Conservation (phyloP, 2,888 invertebrate genomes). For the Oxyscelio sp. region DNA sequence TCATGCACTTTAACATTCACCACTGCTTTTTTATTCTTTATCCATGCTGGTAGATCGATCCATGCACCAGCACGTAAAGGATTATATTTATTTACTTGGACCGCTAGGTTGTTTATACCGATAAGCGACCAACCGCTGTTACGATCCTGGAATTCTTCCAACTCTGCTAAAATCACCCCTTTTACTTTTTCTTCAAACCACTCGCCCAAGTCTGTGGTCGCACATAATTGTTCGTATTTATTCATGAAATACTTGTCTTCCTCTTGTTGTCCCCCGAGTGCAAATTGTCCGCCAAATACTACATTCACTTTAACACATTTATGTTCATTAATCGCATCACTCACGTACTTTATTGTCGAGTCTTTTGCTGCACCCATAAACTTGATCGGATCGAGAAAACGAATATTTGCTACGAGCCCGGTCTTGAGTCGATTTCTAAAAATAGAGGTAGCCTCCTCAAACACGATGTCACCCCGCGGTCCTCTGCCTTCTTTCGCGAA, state of each 20-base stretch:
- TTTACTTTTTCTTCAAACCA: not conserved
- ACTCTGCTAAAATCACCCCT: not conserved
- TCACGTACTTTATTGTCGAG: not conserved
- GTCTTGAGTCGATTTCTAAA: slow-evolving; percentile 12
- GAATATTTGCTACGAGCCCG: not conserved
- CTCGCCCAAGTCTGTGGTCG: not conserved
- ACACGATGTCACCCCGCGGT: no score
- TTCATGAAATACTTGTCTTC: not conserved
- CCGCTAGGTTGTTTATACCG: slow-evolving; percentile 50
- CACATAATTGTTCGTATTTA: not conserved
- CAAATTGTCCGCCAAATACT: not conserved
- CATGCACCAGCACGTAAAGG: slow-evolving; percentile 70
- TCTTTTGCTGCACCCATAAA: not conserved
- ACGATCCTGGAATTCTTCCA: not conserved
- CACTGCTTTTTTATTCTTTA: slow-evolving; percentile 51
- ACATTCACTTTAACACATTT: not conserved
- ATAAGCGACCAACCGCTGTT: slow-evolving; percentile 31
- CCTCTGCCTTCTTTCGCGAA: no score
- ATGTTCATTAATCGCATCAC: slow-evolving; percentile 5
- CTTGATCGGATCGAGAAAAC: not conserved
- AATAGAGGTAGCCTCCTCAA: not conserved
- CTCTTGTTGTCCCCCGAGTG: not conserved
- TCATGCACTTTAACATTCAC: slow-evolving; percentile 11
- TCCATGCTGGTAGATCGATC: slow-evolving; percentile 64
- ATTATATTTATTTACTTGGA: slow-evolving; percentile 75